Evolutionary conservation across 1,140 invertebrate species (phyloP).

Genomic region (Octopus bimaculoides): DNA sequence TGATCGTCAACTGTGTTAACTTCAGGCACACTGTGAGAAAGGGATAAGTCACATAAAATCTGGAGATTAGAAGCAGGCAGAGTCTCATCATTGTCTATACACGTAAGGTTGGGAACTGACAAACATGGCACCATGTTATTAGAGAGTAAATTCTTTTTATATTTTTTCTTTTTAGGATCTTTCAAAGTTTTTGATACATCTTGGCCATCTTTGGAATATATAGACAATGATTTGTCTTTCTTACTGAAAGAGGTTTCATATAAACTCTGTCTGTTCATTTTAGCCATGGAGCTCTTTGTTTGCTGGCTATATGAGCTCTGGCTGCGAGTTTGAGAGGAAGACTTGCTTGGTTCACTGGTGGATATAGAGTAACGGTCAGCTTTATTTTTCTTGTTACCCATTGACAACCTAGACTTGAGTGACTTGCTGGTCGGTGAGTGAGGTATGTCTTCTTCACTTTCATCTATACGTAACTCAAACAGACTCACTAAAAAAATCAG

Average conservation of each 20-base stretch:
- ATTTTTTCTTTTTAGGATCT: background rate
- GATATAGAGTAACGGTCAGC: conserved; percentile 2
- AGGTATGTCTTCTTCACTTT: background rate
- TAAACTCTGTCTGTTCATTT: conserved; percentile 10
- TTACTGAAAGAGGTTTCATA: background rate
- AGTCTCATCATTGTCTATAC: conserved; percentile 1
- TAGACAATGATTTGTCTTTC: background rate
- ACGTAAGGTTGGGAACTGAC: background rate
- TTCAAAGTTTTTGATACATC: background rate
- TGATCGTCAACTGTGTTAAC: conserved; percentile 32
- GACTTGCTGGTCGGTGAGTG: background rate
- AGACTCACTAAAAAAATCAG: conserved; percentile 9
- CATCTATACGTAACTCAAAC: conserved; percentile 7
- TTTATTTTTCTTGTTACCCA: background rate
- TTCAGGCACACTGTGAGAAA: conserved; percentile 39
- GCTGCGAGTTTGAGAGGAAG: conserved; percentile 5
- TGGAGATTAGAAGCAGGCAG: conserved; percentile 28
- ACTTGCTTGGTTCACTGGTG: conserved; percentile 10
- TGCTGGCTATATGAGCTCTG: conserved; percentile 16
- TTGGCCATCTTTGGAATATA: background rate
- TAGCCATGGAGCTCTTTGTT: conserved; percentile 27
- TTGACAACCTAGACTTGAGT: background rate
- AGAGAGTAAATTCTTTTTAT: background rate
- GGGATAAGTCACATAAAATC: conserved; percentile 20
- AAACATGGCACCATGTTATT: conserved; percentile 4